These are phyloP conservation scores for Spizaetus ornatus DNA, from an alignment of 2,113 vertebrate species.

Conservation along the genomic window DNA sequence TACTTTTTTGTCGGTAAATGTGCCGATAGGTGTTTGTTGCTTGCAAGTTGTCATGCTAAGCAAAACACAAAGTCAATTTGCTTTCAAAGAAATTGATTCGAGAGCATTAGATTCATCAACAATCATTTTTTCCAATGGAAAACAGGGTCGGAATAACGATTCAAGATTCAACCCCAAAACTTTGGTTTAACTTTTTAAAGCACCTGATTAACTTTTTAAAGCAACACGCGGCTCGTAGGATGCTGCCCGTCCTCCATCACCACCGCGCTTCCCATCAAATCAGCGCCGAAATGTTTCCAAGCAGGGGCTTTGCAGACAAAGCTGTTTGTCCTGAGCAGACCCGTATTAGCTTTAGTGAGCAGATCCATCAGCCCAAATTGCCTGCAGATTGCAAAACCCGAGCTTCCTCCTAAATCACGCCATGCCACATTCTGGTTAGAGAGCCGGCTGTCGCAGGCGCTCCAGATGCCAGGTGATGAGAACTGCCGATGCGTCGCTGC, in stretches of 20 bases:
- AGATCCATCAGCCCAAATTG: conserved; percentile 17
- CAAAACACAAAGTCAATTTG: conserved; percentile 14
- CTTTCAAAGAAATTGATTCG: conserved; percentile 15
- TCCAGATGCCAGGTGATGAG: conserved; percentile 53
- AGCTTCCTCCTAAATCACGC: conserved; percentile 4
- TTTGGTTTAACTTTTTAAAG: neutral
- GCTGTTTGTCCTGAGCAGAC: conserved; percentile 34
- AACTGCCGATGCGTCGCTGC: neutral
- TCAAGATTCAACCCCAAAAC: neutral
- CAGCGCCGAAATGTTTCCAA: accelerated
- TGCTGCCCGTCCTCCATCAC: neutral
- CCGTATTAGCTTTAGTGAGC: neutral
- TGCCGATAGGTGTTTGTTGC: neutral
- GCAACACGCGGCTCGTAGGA: accelerated
- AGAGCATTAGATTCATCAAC: neutral
- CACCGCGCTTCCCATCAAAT: neutral
- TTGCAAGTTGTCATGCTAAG: neutral
- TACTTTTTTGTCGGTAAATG: conserved; percentile 15
- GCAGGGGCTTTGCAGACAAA: conserved; percentile 7
- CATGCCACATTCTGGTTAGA: neutral
- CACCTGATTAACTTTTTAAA: neutral
- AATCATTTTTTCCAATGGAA: neutral
- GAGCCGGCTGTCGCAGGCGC: neutral
- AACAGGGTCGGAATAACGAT: neutral
- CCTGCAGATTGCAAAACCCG: neutral